Evolutionary conservation across 2,113 vertebrate species (phyloP).

Genomic region (Monopterus albus): DNA sequence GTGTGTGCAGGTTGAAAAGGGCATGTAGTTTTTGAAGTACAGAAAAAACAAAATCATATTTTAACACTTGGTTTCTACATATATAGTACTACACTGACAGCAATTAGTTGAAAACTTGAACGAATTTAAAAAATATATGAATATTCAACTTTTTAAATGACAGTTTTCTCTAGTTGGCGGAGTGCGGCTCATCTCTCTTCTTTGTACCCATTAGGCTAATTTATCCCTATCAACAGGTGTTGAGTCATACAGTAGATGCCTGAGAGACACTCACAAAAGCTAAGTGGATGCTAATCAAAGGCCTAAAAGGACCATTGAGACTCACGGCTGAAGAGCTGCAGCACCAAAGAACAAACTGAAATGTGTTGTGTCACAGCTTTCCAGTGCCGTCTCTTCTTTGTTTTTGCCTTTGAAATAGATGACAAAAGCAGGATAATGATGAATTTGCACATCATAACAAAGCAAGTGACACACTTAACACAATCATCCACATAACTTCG

Average conservation of each 20-base stretch:
- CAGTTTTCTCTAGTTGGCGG: constrained; percentile 19
- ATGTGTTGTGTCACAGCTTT: constrained; percentile 31
- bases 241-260: constrained; percentile 53
- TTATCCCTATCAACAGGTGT: constrained; percentile 50
- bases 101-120: too few species aligned
- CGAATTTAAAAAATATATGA: not conserved
- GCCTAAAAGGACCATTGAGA: constrained; percentile 49
- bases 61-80: not conserved
- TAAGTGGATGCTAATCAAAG: constrained; percentile 70
- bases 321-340: constrained; percentile 26
- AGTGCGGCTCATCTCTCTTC: constrained; percentile 25
- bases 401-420: constrained; percentile 41
- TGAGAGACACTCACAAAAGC: constrained; percentile 53
- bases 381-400: constrained; percentile 12
- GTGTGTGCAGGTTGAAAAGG: not conserved
- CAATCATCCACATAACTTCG: constrained; percentile 23
- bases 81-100: too few species aligned
- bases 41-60: not conserved
- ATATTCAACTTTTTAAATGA: constrained; percentile 4
- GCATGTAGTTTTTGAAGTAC: not conserved
- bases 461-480: constrained; percentile 12
- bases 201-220: constrained; percentile 64
- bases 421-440: constrained; percentile 13
- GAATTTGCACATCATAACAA: constrained; percentile 28
- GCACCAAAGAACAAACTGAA: constrained; percentile 10